Percentiles rank a stretch among this genome's conserved stretches.
phyloP scores from a whole-genome alignment of 2,797 vertebrate species.

The Centroberyx gerrardi region DNA sequence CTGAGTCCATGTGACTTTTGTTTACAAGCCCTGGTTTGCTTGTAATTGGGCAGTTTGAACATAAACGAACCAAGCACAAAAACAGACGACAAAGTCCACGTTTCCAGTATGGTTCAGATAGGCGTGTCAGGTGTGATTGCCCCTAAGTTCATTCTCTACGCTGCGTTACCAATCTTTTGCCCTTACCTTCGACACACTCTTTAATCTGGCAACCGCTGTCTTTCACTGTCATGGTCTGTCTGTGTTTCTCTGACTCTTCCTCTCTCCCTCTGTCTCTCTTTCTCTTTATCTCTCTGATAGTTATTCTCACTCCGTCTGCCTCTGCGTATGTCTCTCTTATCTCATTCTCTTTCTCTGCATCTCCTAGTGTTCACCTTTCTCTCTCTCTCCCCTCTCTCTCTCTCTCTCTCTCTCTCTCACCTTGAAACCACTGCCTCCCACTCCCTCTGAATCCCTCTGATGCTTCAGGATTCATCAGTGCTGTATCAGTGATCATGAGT shows the following conservation, averaged over 20 bases:
- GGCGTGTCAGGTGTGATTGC: background rate
- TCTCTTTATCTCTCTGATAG: slow-evolving; percentile 4
- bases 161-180: background rate
- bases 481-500: slow-evolving; percentile 26
- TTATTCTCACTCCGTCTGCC: slow-evolving; percentile 35
- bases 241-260: background rate
- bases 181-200: background rate
- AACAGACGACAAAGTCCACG: background rate
- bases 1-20: too few species aligned
- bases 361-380: slow-evolving; percentile 27
- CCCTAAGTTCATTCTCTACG: background rate
- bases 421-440: slow-evolving; percentile 32
- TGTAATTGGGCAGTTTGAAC: too few species aligned
- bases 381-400: slow-evolving; percentile 15
- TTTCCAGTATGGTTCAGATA: background rate
- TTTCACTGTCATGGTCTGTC: slow-evolving; percentile 7
- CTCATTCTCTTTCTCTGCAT: slow-evolving; percentile 12
- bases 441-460: slow-evolving; percentile 11
- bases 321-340: slow-evolving; percentile 36
- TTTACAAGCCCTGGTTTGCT: too few species aligned
- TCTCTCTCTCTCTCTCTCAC: slow-evolving; percentile 53
- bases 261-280: background rate
- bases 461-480: slow-evolving; percentile 37
- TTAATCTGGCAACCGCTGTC: background rate
- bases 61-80: background rate